phyloP scores from a whole-genome alignment of 23 tunicate genomes.

The Botrylloides violaceus region DNA sequence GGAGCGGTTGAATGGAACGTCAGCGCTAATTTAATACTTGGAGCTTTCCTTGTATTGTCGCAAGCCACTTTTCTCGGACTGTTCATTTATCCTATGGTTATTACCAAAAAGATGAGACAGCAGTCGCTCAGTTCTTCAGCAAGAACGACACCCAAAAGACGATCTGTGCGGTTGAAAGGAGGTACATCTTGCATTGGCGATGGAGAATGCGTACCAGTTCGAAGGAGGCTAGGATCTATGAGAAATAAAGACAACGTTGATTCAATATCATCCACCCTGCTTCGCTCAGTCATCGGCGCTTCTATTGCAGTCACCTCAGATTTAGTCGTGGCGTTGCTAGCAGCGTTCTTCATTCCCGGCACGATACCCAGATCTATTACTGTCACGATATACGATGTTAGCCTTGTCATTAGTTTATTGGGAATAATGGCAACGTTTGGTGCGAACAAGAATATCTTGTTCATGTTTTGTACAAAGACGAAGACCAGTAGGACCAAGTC shows the following conservation, averaged over 20 bases:
- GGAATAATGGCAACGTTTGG: not conserved
- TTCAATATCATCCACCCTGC: not conserved
- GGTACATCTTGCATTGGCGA: not conserved
- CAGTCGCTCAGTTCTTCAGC: not conserved
- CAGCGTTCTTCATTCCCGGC: not conserved
- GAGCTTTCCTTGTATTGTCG: not conserved
- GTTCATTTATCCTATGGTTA: not conserved
- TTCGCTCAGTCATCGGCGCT: constrained; percentile 2
- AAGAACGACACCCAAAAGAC: not conserved
- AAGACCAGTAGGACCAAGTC: not conserved
- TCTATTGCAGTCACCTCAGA: not conserved
- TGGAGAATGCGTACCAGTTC: not conserved
- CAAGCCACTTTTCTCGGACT: not conserved
- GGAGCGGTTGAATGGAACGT: not conserved
- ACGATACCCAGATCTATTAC: not conserved
- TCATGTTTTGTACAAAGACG: not conserved
- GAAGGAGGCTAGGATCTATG: not conserved
- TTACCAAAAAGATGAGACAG: not conserved
- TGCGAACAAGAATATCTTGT: not conserved
- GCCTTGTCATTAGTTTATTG: not conserved
- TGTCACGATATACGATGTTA: not conserved
- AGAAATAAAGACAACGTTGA: not conserved
- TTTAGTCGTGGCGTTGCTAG: not conserved
- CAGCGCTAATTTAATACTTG: not conserved
- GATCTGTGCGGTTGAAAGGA: not conserved